Conservation (phyloP, 2,888 invertebrate genomes). For the Hipparchia semele region DNA sequence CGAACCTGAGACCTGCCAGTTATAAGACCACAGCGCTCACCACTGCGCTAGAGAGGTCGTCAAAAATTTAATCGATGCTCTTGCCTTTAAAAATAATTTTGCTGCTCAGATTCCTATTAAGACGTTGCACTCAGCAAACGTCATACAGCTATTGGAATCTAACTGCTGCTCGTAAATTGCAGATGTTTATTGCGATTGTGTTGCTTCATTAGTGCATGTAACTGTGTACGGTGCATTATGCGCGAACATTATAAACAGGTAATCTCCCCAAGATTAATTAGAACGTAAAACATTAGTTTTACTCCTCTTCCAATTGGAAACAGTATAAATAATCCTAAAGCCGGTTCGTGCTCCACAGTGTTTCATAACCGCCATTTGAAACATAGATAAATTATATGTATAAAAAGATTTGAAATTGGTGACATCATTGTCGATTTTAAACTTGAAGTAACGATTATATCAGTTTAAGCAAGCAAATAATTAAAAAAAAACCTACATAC, state of each 20-base stretch:
- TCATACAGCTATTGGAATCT: conserved; percentile 3
- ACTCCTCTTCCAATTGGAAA: neutral
- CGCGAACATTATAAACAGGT: conserved; percentile 11
- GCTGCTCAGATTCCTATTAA: neutral
- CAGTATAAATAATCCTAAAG: neutral
- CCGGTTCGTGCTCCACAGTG: neutral
- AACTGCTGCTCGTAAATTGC: conserved; percentile 23
- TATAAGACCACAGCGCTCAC: too few relatives aligned
- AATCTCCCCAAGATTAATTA: conserved; percentile 16
- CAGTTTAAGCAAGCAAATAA: too few relatives aligned
- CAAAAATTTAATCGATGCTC: neutral
- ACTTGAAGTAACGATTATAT: neutral
- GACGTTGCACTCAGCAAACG: neutral
- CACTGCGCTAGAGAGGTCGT: too few relatives aligned
- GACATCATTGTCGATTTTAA: conserved; percentile 8
- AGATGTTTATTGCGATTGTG: conserved; percentile 26
- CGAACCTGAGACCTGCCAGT: too few relatives aligned
- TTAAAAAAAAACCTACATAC: too few relatives aligned
- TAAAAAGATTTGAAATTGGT: neutral
- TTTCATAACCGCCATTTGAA: conserved; percentile 8
- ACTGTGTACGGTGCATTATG: conserved; percentile 15
- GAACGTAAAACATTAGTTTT: conserved; percentile 18
- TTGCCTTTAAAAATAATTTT: neutral
- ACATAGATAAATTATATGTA: too few relatives aligned
- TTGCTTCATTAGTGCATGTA: conserved; percentile 36